Percentiles rank a stretch among this genome's conserved stretches.
Conservation (phyloP, 2,797 vertebrate genomes). For the Scyliorhinus canicula region DNA sequence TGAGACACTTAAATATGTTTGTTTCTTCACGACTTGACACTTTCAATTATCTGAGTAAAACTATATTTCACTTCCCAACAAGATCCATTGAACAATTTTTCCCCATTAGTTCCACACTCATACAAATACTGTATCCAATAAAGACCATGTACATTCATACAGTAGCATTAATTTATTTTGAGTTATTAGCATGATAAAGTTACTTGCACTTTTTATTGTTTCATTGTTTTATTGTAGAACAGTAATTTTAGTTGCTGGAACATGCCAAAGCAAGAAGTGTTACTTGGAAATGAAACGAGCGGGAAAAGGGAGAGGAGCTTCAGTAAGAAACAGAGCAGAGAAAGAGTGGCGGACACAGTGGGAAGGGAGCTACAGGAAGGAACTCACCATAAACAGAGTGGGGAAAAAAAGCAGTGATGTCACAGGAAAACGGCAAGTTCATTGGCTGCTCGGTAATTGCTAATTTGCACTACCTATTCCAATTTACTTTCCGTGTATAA, state of each 20-base stretch:
- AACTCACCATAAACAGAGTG: too few species aligned
- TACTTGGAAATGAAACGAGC: neutral
- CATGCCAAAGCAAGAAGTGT: neutral
- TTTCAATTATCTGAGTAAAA: neutral
- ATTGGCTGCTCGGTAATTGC: too few species aligned
- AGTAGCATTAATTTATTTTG: neutral
- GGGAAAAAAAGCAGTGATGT: too few species aligned
- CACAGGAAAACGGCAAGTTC: too few species aligned
- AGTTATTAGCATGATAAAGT: neutral
- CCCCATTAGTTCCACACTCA: neutral
- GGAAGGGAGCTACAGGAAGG: too few species aligned
- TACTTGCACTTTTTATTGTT: neutral
- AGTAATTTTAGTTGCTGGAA: neutral
- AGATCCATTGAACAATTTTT: neutral
- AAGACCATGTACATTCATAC: neutral
- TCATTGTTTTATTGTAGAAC: neutral
- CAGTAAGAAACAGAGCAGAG: too few species aligned
- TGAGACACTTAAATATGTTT: neutral
- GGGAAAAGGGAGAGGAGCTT: too few species aligned
- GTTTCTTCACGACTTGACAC: neutral
- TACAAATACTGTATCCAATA: neutral
- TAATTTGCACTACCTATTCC: too few species aligned
- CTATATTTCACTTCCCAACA: neutral
- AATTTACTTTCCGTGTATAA: too few species aligned
- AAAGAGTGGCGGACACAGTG: too few species aligned